Evolutionary conservation across 2,888 invertebrate genomes (phyloP).

Genomic region (Nasonia oneida): DNA sequence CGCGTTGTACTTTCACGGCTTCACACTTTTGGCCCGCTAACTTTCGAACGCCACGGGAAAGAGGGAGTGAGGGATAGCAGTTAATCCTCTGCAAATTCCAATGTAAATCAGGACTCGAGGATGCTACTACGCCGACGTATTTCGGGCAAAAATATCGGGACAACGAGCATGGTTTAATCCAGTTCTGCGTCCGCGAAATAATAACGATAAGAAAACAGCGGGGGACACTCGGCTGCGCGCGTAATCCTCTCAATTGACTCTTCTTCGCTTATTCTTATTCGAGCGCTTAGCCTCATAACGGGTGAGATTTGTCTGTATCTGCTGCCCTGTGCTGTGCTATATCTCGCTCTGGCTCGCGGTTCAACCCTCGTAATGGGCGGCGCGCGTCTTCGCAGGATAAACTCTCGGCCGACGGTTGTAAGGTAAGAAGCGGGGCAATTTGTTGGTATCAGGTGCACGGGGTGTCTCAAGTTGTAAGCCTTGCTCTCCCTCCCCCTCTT

Average conservation of each 20-base stretch:
- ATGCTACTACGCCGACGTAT: constrained; percentile 19
- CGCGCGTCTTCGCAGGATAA: constrained; percentile 65
- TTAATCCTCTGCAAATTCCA: constrained; percentile 57
- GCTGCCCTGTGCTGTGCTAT: background rate
- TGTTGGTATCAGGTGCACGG: constrained; percentile 78
- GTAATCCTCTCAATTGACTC: constrained; percentile 51
- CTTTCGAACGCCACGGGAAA: constrained; percentile 45
- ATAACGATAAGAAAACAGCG: constrained; percentile 19
- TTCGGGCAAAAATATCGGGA: constrained; percentile 37
- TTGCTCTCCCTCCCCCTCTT: constrained; percentile 63
- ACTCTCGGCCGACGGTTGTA: constrained; percentile 66
- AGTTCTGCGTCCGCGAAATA: background rate
- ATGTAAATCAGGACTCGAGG: constrained; percentile 51
- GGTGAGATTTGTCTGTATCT: constrained; percentile 55
- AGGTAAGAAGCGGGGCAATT: constrained; percentile 74
- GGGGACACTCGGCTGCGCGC: background rate
- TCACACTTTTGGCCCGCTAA: constrained; percentile 60
- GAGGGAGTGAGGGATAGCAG: background rate
- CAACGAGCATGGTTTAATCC: background rate
- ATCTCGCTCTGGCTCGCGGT: background rate
- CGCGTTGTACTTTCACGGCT: constrained; percentile 61
- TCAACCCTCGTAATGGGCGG: constrained; percentile 54
- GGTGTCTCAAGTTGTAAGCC: constrained; percentile 78
- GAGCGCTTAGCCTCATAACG: constrained; percentile 51
- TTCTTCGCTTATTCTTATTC: constrained; percentile 59